A percentile compares a stretch with the other conserved stretches of the same genome.
These are phyloP conservation scores for Chanos chanos DNA, from an alignment of 2,797 vertebrate genomes.

Conservation along the genomic window DNA sequence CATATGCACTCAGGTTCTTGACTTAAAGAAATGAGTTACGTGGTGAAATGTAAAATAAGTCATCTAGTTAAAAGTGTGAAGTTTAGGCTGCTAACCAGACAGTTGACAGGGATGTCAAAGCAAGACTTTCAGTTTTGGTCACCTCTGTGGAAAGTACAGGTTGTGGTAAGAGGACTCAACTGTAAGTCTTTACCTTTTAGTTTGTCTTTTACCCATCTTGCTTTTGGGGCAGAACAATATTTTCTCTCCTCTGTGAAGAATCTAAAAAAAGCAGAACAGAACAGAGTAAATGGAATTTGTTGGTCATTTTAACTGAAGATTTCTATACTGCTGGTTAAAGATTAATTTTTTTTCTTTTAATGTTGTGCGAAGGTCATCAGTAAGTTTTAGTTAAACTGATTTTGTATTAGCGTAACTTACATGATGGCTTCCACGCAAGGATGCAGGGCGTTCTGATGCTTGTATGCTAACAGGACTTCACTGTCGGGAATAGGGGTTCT, in stretches of 20 bases:
- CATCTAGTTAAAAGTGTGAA: too few species aligned
- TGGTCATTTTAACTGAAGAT: not conserved
- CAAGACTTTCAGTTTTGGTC: not conserved
- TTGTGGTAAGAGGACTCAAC: not conserved
- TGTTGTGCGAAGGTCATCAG: too few species aligned
- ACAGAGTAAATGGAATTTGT: not conserved
- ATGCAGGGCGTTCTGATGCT: fast-evolving
- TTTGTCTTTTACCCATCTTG: constrained; percentile 43
- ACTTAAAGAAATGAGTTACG: too few species aligned
- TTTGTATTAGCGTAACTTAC: constrained; percentile 35
- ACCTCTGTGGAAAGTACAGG: not conserved
- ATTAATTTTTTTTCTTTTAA: too few species aligned
- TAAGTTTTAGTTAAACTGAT: not conserved
- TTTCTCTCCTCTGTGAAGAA: not conserved
- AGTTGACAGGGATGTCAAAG: too few species aligned
- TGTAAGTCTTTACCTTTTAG: constrained; percentile 9
- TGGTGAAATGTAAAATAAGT: too few species aligned
- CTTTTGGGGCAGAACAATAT: constrained; percentile 38
- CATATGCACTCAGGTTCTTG: too few species aligned
- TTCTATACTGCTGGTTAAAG: not conserved
- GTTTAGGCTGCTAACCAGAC: too few species aligned
- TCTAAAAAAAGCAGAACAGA: constrained; percentile 10
- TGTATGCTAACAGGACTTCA: constrained; percentile 17
- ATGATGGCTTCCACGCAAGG: constrained; percentile 51
- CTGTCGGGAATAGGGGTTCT: fast-evolving